Evolutionary conservation across 2,888 invertebrate species (phyloP), one percentile per base, ranked within the genome.

Genomic region (Tinea pellionella): DNA sequence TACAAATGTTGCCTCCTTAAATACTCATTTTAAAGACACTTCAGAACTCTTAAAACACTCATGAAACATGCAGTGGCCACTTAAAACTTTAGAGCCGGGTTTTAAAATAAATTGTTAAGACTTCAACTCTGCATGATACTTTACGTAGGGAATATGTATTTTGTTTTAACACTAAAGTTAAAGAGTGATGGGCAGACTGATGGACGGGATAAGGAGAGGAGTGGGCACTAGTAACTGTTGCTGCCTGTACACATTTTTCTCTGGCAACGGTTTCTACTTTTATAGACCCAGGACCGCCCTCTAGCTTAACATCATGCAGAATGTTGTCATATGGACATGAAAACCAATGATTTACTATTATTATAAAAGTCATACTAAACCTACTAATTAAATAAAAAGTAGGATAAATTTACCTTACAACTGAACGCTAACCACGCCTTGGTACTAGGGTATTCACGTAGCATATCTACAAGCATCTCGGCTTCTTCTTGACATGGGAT

Each of bases 381-480:
- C n/a, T n/a, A n/a, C n/a, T n/a, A n/a, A n/a, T n/a, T n/a, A n/a
- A n/a, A n/a, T n/a, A n/a, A n/a, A n/a, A n/a, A n/a, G n/a, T n/a
- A n/a, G n/a, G n/a, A n/a, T n/a, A 53, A 11, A 65, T 72, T 64
- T 64, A 95, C 96, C 88, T 93, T 92, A 77, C 96, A 96, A 64
- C 96, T 94, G 77, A 97, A 96, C 1, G 94, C 89, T 13, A 98
- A 82, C 96, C 96, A 98, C 15, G 95, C 95, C 74, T 93, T 94
- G 0, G 90, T 84, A 58, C 89, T 80, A 0, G 96, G 96, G 77
- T 92, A 96, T 66, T 95, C 92, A 64, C 92, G 90, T 19, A 98
- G 80, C 69, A 96, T 84, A 63, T 94, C 91, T 18, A 96, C 89
- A 24, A 98, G 77, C 73, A 94, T 94, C 73, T 93, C 92, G 0